These are phyloP conservation scores for Sebastes glaucus DNA, from an alignment of 2,797 vertebrate species.

Conservation along the genomic window DNA sequence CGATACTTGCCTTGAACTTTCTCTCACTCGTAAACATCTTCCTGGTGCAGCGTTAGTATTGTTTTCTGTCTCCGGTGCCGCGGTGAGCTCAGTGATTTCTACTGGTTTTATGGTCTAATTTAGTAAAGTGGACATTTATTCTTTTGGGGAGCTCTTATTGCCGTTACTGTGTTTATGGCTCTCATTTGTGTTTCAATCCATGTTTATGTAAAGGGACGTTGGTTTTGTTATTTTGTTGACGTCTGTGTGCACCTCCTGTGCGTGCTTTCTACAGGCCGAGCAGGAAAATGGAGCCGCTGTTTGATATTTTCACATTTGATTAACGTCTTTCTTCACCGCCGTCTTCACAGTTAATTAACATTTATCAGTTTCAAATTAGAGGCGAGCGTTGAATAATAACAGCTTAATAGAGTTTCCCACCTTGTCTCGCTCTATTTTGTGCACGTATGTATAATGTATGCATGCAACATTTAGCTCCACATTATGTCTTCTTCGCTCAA, in stretches of 20 bases:
- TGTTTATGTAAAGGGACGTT: neutral
- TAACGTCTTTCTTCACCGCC: neutral
- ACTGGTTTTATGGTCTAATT: conserved; percentile 33
- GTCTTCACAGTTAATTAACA: conserved; percentile 21
- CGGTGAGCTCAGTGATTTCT: neutral
- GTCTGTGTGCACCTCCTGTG: neutral
- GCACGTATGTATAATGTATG: neutral
- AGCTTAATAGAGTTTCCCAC: neutral
- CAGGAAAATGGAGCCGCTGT: neutral
- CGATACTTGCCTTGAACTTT: neutral
- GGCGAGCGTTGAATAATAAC: neutral
- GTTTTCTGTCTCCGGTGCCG: neutral
- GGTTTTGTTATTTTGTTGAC: conserved; percentile 10
- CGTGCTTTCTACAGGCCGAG: neutral
- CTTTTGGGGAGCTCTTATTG: neutral
- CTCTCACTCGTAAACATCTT: neutral
- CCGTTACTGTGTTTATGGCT: neutral
- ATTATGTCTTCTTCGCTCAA: neutral
- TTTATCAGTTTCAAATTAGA: neutral
- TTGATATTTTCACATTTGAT: conserved; percentile 21
- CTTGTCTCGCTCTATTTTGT: conserved; percentile 12
- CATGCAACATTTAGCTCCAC: conserved; percentile 1
- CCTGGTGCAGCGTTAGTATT: neutral
- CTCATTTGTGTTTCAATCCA: conserved; percentile 2
- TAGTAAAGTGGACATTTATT: conserved; percentile 19